Percentiles rank a stretch among this genome's conserved stretches.
phyloP scores from a whole-genome alignment of 2,888 invertebrate genomes.

The Bhutanitis thaidina region DNA sequence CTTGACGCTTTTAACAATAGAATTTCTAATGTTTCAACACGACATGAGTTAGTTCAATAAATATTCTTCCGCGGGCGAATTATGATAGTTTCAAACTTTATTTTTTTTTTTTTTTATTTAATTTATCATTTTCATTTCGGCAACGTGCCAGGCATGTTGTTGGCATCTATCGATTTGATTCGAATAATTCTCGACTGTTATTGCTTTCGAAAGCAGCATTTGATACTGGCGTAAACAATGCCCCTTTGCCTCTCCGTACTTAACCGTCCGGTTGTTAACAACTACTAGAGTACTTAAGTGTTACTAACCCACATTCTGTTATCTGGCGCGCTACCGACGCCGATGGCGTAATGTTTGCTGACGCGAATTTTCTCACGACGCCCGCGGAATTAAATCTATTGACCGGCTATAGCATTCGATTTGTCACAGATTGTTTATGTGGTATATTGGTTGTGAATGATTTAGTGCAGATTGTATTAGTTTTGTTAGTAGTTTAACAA shows the following conservation, averaged over 20 bases:
- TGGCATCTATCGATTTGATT: neutral
- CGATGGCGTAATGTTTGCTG: constrained; percentile 44
- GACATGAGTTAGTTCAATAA: too few species aligned
- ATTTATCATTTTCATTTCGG: too few species aligned
- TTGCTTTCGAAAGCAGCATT: constrained; percentile 14
- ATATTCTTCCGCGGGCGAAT: too few species aligned
- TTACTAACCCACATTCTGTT: constrained; percentile 45
- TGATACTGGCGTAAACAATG: constrained; percentile 13
- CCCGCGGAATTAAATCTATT: constrained; percentile 40
- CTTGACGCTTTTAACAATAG: too few species aligned
- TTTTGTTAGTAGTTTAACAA: too few species aligned
- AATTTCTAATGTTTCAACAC: too few species aligned
- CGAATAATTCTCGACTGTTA: constrained; percentile 8
- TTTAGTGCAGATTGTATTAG: constrained; percentile 6
- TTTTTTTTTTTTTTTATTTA: too few species aligned
- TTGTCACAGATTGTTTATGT: constrained; percentile 42
- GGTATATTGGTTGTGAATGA: constrained; percentile 25
- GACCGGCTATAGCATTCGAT: constrained; percentile 44
- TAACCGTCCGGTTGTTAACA: constrained; percentile 15
- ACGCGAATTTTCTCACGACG: constrained; percentile 52
- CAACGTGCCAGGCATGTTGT: neutral
- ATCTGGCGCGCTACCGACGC: constrained; percentile 31
- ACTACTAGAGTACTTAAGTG: constrained; percentile 18
- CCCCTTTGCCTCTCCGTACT: constrained; percentile 26
- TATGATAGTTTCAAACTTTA: too few species aligned